These are phyloP conservation scores for Drosophila melanosoma DNA, from an alignment of 2,888 invertebrate genomes.

Conservation along the genomic window DNA sequence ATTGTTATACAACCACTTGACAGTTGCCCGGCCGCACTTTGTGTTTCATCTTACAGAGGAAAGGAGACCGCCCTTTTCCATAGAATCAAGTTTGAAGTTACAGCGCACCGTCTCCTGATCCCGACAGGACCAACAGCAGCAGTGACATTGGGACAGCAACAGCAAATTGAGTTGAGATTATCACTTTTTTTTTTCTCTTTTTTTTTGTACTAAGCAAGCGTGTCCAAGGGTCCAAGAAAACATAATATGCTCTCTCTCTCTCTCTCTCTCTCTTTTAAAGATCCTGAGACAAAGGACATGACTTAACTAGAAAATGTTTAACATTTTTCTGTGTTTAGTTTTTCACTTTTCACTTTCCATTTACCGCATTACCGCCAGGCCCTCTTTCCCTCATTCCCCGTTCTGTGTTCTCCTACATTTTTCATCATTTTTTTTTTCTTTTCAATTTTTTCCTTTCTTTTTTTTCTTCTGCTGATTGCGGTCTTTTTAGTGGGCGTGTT, in stretches of 20 bases:
- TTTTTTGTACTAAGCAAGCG: conserved; percentile 54
- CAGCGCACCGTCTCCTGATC: conserved; percentile 24
- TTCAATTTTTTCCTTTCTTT: conserved; percentile 4
- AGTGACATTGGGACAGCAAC: conserved; percentile 5
- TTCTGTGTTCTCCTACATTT: conserved; percentile 7
- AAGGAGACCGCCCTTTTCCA: conserved; percentile 70
- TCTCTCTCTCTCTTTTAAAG: background rate
- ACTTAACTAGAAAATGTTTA: conserved; percentile 74
- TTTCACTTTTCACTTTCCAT: conserved; percentile 49
- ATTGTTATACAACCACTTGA: conserved; percentile 69
- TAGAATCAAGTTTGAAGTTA: conserved; percentile 68
- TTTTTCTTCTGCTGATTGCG: conserved; percentile 29
- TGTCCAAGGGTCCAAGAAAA: conserved; percentile 42
- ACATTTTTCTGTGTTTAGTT: conserved; percentile 43
- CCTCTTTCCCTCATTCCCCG: background rate
- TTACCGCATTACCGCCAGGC: background rate
- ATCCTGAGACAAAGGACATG: conserved; percentile 51
- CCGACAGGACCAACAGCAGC: conserved; percentile 18
- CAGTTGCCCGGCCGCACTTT: conserved; percentile 56
- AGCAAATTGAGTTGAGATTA: conserved; percentile 74
- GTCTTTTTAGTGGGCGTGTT: conserved; percentile 67
- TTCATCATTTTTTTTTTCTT: conserved; percentile 7
- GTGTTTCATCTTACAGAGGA: conserved; percentile 72
- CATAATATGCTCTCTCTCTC: conserved; percentile 3
- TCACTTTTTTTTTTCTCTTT: conserved; percentile 47